Percentiles rank a stretch among this genome's conserved stretches.
These are phyloP conservation scores for Apostichopus parvimensis DNA, from an alignment of 35 echinoderm and acorn worm species.

Conservation along the genomic window DNA sequence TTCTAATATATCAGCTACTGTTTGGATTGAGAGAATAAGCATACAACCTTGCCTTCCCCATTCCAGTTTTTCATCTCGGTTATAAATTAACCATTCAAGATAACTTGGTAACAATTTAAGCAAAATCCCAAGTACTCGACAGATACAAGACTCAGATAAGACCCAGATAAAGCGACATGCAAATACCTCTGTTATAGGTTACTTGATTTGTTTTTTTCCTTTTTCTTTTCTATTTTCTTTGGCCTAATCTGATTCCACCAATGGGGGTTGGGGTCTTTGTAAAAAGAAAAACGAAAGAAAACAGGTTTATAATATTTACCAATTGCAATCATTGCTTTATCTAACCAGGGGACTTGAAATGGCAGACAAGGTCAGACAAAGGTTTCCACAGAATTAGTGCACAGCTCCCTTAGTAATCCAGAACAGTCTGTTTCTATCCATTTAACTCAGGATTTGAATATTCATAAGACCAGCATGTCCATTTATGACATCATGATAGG, in stretches of 20 bases:
- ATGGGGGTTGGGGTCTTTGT: constrained; percentile 17
- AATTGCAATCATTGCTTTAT: constrained; percentile 30
- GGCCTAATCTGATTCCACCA: constrained; percentile 28
- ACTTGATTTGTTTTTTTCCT: too few relatives aligned
- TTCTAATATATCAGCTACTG: neutral
- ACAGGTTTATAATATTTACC: constrained; percentile 29
- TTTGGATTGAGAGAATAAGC: neutral
- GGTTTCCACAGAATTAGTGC: neutral
- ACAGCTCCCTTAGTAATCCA: too few relatives aligned
- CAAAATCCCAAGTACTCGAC: constrained; percentile 37
- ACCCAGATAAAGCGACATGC: constrained; percentile 35
- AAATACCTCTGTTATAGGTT: constrained; percentile 3
- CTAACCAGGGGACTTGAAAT: constrained; percentile 5
- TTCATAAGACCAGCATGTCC: too few relatives aligned
- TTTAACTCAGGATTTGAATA: too few relatives aligned
- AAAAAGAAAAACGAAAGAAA: neutral
- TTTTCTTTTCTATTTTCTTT: neutral
- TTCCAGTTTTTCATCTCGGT: constrained; percentile 22
- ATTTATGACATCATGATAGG: too few relatives aligned
- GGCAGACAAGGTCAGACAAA: neutral
- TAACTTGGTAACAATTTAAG: constrained; percentile 35
- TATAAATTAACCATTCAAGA: constrained; percentile 27
- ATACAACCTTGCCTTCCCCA: neutral
- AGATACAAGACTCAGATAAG: constrained; percentile 27
- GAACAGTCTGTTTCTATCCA: too few relatives aligned